Conservation (phyloP, 2,797 vertebrate genomes). For the Myripristis jacobus region DNA sequence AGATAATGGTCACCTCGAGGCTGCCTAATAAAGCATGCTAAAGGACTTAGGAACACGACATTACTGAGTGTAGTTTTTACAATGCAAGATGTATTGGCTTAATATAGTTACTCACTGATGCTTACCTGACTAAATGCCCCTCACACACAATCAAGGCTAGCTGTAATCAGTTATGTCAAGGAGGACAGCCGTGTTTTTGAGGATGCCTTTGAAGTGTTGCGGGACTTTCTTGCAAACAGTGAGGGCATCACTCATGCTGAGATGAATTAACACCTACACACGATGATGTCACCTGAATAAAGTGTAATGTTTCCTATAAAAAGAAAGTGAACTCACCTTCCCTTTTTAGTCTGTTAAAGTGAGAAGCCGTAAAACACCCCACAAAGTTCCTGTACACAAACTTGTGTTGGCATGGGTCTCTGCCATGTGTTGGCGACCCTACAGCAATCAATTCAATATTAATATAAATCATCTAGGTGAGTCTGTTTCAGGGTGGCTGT, state of each 20-base stretch:
- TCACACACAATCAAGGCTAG: constrained; percentile 91
- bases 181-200: constrained; percentile 66
- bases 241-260: constrained; percentile 67
- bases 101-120: constrained; percentile 99
- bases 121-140: constrained; percentile 98
- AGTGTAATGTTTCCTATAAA: constrained; percentile 51
- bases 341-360: constrained; percentile 31
- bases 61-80: constrained; percentile 98
- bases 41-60: constrained; percentile 93
- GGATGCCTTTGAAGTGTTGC: constrained; percentile 74
- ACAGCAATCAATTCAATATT: constrained; percentile 4
- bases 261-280: constrained; percentile 38
- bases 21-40: constrained; percentile 99
- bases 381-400: not conserved
- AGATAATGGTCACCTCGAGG: constrained; percentile 96
- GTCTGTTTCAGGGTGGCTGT: not conserved
- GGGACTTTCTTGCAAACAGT: constrained; percentile 68
- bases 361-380: constrained; percentile 29
- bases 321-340: constrained; percentile 63
- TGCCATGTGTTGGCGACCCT: not conserved
- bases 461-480: not conserved
- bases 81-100: constrained; percentile 99
- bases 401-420: constrained; percentile 2
- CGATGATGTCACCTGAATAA: constrained; percentile 69
- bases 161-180: constrained; percentile 88